Conservation (phyloP, 2,797 vertebrate species). For the Malurus splendens region DNA sequence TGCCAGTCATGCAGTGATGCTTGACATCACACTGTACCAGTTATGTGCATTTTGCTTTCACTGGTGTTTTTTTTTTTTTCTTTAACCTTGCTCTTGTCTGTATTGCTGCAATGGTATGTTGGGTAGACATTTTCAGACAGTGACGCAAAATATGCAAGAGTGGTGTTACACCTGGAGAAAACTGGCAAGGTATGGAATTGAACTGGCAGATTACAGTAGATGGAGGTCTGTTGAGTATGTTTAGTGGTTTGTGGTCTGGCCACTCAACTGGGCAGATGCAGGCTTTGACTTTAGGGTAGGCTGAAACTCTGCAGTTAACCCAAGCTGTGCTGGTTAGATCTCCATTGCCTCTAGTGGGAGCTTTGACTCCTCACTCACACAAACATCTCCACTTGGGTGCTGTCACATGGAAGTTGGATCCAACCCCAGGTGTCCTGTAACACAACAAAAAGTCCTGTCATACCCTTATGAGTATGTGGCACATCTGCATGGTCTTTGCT, state of each 20-base stretch:
- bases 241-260: not conserved
- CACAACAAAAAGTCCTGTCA: not conserved
- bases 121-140: not conserved
- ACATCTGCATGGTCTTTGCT: not conserved
- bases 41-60: not conserved
- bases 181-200: not conserved
- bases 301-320: not conserved
- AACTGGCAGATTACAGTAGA: not conserved
- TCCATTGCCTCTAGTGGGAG: not conserved
- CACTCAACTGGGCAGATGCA: not conserved
- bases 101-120: not conserved
- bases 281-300: not conserved
- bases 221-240: not conserved
- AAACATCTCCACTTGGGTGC: rapidly evolving
- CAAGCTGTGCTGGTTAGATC: not conserved
- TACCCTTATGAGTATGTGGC: rapidly evolving
- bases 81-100: not conserved
- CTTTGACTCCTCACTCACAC: not conserved
- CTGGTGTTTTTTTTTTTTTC: not conserved
- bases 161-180: not conserved
- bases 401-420: not conserved
- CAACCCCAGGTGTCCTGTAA: not conserved
- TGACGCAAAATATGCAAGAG: not conserved
- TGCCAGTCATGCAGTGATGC: not conserved
- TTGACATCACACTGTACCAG: not conserved